Evolutionary conservation across 2,113 vertebrate genomes (phyloP).

Genomic region (Podilymbus podiceps): DNA sequence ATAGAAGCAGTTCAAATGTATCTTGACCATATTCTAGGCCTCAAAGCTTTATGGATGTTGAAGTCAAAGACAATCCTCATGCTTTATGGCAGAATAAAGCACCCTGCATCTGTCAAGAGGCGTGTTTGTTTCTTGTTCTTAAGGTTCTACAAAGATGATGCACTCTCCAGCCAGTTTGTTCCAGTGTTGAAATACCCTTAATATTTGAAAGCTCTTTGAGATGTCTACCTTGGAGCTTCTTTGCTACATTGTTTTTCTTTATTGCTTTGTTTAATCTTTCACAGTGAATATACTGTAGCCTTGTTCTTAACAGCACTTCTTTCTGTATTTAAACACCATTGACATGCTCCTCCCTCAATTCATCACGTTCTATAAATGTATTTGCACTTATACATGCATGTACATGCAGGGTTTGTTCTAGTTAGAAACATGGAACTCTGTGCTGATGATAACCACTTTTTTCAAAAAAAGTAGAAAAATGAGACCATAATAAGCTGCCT

Average conservation of each 20-base stretch:
- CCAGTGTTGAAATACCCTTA: neutral
- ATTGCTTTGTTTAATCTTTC: neutral
- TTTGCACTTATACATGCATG: neutral
- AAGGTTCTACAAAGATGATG: neutral
- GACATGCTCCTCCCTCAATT: neutral
- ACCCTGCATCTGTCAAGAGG: neutral
- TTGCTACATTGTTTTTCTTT: neutral
- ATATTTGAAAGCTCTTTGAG: neutral
- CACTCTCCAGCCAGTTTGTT: neutral
- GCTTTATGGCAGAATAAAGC: neutral
- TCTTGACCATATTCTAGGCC: neutral
- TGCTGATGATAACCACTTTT: neutral
- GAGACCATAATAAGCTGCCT: neutral
- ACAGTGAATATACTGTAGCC: neutral
- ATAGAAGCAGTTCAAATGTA: neutral
- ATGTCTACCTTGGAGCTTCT: neutral
- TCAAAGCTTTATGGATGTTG: neutral
- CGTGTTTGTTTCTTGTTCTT: neutral
- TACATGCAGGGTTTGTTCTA: neutral
- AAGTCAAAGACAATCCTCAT: neutral
- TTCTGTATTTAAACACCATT: neutral
- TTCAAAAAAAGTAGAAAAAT: neutral
- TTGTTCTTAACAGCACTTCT: neutral
- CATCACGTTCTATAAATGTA: neutral
- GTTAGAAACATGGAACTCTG: neutral